Percentiles rank a stretch among this genome's conserved stretches.
These are phyloP conservation scores for Ptilorrhoa leucosticta DNA, from an alignment of 2,113 vertebrate species.

Conservation along the genomic window DNA sequence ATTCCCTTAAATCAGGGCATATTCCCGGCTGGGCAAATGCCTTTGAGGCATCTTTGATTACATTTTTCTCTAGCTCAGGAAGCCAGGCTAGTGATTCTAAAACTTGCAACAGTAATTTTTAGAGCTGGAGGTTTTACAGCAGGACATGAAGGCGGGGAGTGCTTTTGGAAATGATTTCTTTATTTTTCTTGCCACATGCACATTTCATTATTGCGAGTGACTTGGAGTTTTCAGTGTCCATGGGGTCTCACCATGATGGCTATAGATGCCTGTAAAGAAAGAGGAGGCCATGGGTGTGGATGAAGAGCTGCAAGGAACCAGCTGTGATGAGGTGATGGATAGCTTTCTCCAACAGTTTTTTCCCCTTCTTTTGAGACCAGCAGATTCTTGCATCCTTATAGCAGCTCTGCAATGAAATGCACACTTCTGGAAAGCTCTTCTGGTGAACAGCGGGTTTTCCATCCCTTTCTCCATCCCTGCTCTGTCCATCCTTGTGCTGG, in stretches of 20 bases:
- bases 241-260: neutral
- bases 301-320: neutral
- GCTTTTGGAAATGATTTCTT: neutral
- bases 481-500: rapidly evolving
- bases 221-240: neutral
- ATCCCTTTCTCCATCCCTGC: neutral
- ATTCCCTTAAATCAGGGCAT: neutral
- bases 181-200: neutral
- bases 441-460: neutral
- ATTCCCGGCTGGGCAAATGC: neutral
- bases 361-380: neutral
- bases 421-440: neutral
- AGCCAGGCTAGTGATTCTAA: neutral
- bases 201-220: neutral
- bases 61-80: neutral
- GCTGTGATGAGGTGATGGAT: neutral
- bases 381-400: neutral
- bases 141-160: neutral
- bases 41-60: neutral
- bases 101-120: neutral
- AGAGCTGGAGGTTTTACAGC: neutral
- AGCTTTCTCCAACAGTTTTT: neutral
- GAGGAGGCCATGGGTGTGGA: neutral
- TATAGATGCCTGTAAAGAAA: neutral
- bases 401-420: neutral